Conservation (phyloP, 2,888 invertebrate genomes). For the Cephus runcator region DNA sequence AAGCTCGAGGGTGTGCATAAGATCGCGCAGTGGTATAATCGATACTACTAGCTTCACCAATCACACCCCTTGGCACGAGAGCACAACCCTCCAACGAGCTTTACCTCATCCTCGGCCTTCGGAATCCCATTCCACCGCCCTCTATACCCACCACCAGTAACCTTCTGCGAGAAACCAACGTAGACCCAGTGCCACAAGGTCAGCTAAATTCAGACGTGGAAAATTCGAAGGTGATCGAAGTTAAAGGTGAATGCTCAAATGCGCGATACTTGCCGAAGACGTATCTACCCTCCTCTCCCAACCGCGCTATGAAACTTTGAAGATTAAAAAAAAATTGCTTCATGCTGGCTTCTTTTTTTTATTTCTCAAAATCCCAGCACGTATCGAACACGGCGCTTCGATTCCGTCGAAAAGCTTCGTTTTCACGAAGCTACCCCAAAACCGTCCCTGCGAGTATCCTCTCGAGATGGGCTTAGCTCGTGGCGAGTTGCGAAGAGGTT, state of each 20-base stretch:
- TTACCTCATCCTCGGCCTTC: background rate
- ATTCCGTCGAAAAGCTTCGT: constrained; percentile 14
- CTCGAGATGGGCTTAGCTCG: background rate
- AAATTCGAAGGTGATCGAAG: background rate
- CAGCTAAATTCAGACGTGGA: background rate
- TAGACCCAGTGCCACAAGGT: background rate
- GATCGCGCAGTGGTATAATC: constrained; percentile 21
- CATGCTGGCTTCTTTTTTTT: constrained; percentile 46
- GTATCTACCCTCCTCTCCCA: background rate
- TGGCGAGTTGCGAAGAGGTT: background rate
- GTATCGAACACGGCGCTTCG: constrained; percentile 44
- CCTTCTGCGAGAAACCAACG: background rate
- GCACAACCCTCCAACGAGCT: constrained; percentile 1
- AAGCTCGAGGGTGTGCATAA: constrained; percentile 18
- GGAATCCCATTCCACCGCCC: background rate
- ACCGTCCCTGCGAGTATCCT: background rate
- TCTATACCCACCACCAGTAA: background rate
- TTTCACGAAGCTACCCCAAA: background rate
- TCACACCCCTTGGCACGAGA: constrained; percentile 13
- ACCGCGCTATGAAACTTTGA: constrained; percentile 35
- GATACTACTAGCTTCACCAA: constrained; percentile 18
- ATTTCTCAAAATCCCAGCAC: constrained; percentile 53
- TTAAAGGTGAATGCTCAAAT: background rate
- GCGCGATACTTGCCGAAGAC: background rate
- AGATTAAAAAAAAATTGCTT: constrained; percentile 63